Evolutionary conservation across 2,113 vertebrate species (phyloP).

Genomic region (Chlamydotis undulata): DNA sequence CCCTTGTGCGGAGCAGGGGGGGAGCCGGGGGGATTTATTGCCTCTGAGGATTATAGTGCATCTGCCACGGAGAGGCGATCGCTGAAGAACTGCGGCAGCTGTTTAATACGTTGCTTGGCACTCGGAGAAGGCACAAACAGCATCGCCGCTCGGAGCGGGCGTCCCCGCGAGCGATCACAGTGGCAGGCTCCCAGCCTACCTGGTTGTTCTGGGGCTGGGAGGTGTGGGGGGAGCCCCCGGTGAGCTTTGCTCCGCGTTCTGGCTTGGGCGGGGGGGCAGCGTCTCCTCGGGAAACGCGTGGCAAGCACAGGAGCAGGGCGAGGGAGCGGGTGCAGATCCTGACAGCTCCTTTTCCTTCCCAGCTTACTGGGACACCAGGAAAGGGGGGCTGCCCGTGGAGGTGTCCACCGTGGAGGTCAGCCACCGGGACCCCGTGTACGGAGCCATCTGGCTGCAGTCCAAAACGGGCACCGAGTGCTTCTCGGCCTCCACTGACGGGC

Average conservation of each 20-base stretch:
- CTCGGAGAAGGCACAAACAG: no score
- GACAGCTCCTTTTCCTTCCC: neutral
- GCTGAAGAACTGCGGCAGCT: no score
- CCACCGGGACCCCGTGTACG: conserved; percentile 92
- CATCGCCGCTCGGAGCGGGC: no score
- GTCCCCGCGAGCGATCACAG: no score
- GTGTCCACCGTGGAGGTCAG: conserved; percentile 86
- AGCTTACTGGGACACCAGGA: conserved; percentile 95
- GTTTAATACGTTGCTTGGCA: no score
- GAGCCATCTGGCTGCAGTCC: conserved; percentile 90
- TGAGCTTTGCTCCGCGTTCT: neutral
- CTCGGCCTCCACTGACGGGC: conserved; percentile 79
- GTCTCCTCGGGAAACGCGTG: accelerated
- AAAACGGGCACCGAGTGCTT: conserved; percentile 92
- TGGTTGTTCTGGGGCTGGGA: neutral
- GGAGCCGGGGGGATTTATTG: no score
- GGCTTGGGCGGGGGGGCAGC: neutral
- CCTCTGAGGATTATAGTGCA: no score
- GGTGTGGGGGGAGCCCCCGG: accelerated
- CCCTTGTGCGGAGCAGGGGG: no score
- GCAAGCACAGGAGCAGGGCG: neutral
- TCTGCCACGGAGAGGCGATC: no score
- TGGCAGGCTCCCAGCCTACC: no score
- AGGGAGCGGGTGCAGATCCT: neutral
- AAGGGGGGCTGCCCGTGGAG: conserved; percentile 86